Evolutionary conservation across 2,888 invertebrate genomes (phyloP).

Genomic region (Portevinia maculata): DNA sequence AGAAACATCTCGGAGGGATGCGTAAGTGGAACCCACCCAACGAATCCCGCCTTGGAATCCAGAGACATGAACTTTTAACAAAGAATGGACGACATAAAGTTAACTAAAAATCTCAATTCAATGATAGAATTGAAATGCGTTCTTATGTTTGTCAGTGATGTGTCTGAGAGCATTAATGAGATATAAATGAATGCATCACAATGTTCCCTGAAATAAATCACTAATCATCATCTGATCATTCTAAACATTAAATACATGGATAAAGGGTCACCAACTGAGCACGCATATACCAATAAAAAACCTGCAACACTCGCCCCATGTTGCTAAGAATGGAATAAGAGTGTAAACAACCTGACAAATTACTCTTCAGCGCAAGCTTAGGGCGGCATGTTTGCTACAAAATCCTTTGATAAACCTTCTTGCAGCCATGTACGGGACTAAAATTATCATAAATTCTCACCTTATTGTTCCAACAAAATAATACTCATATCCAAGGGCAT

Average conservation of each 20-base stretch:
- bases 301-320: slow-evolving; percentile 24
- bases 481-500: neutral
- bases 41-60: no score
- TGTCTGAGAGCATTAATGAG: no score
- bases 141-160: no score
- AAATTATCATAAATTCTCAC: slow-evolving; percentile 67
- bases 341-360: slow-evolving; percentile 81
- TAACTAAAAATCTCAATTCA: no score
- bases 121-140: no score
- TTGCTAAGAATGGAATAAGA: slow-evolving; percentile 30
- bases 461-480: slow-evolving; percentile 29
- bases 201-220: no score
- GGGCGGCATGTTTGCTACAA: slow-evolving; percentile 50
- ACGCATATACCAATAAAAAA: neutral
- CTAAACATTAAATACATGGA: neutral
- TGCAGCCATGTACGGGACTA: slow-evolving; percentile 31
- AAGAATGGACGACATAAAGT: no score
- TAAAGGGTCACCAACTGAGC: neutral
- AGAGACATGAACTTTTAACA: no score
- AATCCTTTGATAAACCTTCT: slow-evolving; percentile 32
- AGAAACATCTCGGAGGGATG: no score
- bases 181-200: no score
- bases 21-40: no score
- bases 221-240: neutral
- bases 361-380: slow-evolving; percentile 75